Evolutionary conservation across 1,140 invertebrate genomes (phyloP).

Genomic region (Orchesella cincta): DNA sequence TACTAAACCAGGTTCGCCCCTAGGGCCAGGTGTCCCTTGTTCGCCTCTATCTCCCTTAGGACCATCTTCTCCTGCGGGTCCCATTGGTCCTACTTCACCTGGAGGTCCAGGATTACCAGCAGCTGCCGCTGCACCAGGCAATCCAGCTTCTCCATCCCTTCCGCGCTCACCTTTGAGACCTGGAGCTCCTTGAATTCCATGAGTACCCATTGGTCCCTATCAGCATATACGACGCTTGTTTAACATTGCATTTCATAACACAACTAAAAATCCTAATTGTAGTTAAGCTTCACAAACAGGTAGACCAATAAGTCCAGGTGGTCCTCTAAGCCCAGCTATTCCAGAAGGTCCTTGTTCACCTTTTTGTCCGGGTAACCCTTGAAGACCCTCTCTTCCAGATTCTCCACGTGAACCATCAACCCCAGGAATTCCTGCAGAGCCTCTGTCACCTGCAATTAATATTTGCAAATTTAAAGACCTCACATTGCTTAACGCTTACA

Average conservation of each 20-base stretch:
- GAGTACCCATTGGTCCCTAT: conserved; percentile 51
- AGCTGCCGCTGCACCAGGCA: conserved; percentile 52
- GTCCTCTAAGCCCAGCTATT: conserved; percentile 53
- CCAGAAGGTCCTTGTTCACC: conserved; percentile 54
- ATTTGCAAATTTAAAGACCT: background rate
- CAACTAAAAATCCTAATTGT: background rate
- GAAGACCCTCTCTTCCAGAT: conserved; percentile 53
- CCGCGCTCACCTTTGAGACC: conserved; percentile 58
- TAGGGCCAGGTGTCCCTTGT: conserved; percentile 48
- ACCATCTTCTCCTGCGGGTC: conserved; percentile 52
- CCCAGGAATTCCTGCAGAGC: conserved; percentile 50
- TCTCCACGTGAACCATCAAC: conserved; percentile 50
- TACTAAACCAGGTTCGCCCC: conserved; percentile 51
- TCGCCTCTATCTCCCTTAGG: conserved; percentile 49
- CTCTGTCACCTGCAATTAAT: conserved; percentile 52
- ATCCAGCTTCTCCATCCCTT: conserved; percentile 54
- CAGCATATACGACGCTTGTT: background rate
- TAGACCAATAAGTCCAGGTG: conserved; percentile 54
- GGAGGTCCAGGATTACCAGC: conserved; percentile 54
- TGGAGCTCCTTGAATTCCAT: conserved; percentile 53
- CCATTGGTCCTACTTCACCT: conserved; percentile 48
- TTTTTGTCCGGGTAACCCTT: conserved; percentile 54
- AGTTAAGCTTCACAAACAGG: conserved; percentile 40
- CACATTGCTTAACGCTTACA: background rate
- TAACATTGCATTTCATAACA: background rate